Conservation (phyloP, 2,797 vertebrate species). For the Bovichtus diacanthus region DNA sequence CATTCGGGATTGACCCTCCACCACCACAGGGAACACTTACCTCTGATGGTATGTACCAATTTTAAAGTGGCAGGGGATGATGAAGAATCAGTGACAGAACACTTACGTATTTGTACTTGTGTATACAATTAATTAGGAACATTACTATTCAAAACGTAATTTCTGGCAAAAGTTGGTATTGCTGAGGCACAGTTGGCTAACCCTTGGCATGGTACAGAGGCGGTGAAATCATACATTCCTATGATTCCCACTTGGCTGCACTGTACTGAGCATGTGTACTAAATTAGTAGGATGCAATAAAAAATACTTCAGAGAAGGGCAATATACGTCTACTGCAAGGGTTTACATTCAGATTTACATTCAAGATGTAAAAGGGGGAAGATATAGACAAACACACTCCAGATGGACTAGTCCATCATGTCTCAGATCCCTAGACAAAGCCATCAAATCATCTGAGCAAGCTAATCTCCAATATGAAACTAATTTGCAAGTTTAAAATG, state of each 20-base stretch:
- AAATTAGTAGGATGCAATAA: slow-evolving; percentile 60
- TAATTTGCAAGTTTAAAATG: slow-evolving; percentile 53
- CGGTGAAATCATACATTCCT: slow-evolving; percentile 77
- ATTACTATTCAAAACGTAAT: slow-evolving; percentile 42
- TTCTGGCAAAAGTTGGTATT: slow-evolving; percentile 43
- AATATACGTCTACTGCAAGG: slow-evolving; percentile 15
- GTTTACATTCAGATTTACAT: slow-evolving; percentile 22
- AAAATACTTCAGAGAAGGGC: slow-evolving; percentile 18
- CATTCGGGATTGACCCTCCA: slow-evolving; percentile 90
- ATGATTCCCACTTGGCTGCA: slow-evolving; percentile 59
- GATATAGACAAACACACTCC: neutral
- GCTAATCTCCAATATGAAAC: slow-evolving; percentile 58
- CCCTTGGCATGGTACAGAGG: slow-evolving; percentile 46
- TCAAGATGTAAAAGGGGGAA: neutral
- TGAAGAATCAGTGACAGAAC: neutral
- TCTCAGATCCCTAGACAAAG: slow-evolving; percentile 26
- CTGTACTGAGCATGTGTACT: slow-evolving; percentile 58
- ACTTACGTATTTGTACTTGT: neutral
- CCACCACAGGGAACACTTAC: slow-evolving; percentile 89
- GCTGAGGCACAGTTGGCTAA: slow-evolving; percentile 58
- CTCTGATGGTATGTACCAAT: slow-evolving; percentile 88
- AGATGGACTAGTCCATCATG: neutral
- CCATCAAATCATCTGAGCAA: slow-evolving; percentile 37
- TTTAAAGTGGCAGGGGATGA: neutral
- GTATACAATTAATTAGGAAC: neutral